Conservation (phyloP, 2,797 vertebrate genomes). For the Petrocephalus sullivani region DNA sequence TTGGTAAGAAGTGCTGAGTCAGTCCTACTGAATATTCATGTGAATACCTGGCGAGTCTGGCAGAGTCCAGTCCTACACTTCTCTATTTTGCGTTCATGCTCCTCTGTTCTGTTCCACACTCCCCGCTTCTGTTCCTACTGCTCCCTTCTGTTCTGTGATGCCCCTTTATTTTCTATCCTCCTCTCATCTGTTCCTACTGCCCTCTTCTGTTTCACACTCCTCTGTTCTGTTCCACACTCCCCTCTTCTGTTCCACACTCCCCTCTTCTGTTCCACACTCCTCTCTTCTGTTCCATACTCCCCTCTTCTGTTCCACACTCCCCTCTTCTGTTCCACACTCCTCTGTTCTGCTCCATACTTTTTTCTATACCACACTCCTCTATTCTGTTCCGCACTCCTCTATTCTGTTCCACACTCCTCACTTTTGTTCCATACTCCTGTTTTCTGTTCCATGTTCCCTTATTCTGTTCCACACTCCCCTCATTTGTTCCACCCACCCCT, state of each 20-base stretch:
- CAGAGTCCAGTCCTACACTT: background rate
- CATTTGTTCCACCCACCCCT: background rate
- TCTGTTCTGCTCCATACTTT: background rate
- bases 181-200: background rate
- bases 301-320: background rate
- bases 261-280: background rate
- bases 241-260: background rate
- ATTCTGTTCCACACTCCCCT: background rate
- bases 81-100: background rate
- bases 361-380: background rate
- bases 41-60: background rate
- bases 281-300: background rate
- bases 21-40: background rate
- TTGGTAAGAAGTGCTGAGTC: constrained; percentile 67
- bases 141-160: background rate
- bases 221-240: background rate
- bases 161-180: background rate
- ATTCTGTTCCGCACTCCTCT: background rate
- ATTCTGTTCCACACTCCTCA: background rate
- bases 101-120: background rate
- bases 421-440: background rate
- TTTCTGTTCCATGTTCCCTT: background rate
- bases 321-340: background rate
- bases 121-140: background rate
- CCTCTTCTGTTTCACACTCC: background rate